Evolutionary conservation across 2,888 invertebrate species (phyloP).

Genomic region (Chymomyza fuscimana): DNA sequence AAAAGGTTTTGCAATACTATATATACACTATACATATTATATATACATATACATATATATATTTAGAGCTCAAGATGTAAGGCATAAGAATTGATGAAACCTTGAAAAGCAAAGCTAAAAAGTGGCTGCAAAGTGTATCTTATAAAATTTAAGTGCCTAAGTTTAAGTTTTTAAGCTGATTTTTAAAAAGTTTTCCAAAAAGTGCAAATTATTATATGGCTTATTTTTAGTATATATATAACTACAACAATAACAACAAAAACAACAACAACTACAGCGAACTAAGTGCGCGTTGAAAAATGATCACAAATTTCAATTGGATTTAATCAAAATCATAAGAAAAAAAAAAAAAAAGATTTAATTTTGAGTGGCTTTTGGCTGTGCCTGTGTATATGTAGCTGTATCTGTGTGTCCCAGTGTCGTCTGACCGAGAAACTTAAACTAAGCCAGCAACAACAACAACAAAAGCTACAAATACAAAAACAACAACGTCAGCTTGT

Average conservation of each 20-base stretch:
- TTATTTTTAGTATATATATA: background rate
- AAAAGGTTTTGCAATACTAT: conserved; percentile 2
- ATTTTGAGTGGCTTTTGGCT: conserved; percentile 67
- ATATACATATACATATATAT: background rate
- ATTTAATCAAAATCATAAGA: conserved; percentile 78
- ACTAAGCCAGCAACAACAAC: conserved; percentile 40
- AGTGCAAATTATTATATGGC: background rate
- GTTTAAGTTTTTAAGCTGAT: conserved; percentile 10
- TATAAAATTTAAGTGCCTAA: conserved; percentile 20
- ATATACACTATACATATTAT: background rate
- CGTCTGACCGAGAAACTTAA: conserved; percentile 67
- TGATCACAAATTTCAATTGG: conserved; percentile 79
- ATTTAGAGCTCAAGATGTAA: conserved; percentile 10
- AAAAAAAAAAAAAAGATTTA: conserved; percentile 69
- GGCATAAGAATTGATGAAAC: conserved; percentile 34
- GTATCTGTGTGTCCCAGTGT: conserved; percentile 44
- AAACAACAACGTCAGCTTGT: conserved; percentile 14
- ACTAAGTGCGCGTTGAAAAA: conserved; percentile 13
- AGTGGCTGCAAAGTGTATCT: background rate
- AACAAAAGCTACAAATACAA: conserved; percentile 14
- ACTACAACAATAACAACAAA: conserved; percentile 6
- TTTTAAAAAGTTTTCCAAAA: conserved; percentile 8
- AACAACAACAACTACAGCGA: conserved; percentile 26
- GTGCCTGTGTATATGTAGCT: conserved; percentile 17
- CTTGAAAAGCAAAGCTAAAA: background rate